phyloP scores from a whole-genome alignment of 2,888 invertebrate species.

The Carcina quercana region DNA sequence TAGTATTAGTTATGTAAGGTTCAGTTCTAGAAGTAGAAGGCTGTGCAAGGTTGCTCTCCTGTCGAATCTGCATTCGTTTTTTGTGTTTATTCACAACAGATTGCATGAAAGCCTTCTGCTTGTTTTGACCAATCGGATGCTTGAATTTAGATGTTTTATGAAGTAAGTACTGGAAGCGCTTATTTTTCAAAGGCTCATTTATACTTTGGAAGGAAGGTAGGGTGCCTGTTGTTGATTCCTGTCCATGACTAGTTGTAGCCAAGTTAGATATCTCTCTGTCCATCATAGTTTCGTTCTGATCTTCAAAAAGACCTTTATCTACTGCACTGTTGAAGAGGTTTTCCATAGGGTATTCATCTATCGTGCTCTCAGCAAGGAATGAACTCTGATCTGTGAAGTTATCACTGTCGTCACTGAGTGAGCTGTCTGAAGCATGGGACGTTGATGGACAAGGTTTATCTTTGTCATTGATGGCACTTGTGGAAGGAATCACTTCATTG shows the following conservation, averaged over 20 bases:
- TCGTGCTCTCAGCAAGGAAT: conserved; percentile 63
- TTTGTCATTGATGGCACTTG: conserved; percentile 43
- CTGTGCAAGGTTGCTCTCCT: conserved; percentile 44
- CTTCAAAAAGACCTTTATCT: conserved; percentile 63
- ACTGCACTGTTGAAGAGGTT: conserved; percentile 67
- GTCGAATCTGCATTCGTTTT: conserved; percentile 56
- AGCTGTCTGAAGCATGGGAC: conserved; percentile 53
- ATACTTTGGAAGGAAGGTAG: conserved; percentile 62
- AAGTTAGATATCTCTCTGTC: conserved; percentile 66
- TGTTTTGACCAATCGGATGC: conserved; percentile 64
- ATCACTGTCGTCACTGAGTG: conserved; percentile 63
- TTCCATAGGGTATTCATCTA: conserved; percentile 70
- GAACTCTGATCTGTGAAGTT: conserved; percentile 66
- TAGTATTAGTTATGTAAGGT: conserved; percentile 49
- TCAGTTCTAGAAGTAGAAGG: conserved; percentile 62
- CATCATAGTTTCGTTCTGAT: conserved; percentile 65
- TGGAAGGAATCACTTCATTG: conserved; percentile 47
- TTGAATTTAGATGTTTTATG: conserved; percentile 70
- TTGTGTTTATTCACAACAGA: conserved; percentile 69
- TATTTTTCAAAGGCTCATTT: conserved; percentile 65
- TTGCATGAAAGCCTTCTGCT: conserved; percentile 69
- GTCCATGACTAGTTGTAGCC: conserved; percentile 64
- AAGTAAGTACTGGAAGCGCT: conserved; percentile 65
- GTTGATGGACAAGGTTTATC: conserved; percentile 43
- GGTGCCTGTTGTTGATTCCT: conserved; percentile 49